phyloP scores from a whole-genome alignment of 2,888 invertebrate genomes.

The Philonicus albiceps region DNA sequence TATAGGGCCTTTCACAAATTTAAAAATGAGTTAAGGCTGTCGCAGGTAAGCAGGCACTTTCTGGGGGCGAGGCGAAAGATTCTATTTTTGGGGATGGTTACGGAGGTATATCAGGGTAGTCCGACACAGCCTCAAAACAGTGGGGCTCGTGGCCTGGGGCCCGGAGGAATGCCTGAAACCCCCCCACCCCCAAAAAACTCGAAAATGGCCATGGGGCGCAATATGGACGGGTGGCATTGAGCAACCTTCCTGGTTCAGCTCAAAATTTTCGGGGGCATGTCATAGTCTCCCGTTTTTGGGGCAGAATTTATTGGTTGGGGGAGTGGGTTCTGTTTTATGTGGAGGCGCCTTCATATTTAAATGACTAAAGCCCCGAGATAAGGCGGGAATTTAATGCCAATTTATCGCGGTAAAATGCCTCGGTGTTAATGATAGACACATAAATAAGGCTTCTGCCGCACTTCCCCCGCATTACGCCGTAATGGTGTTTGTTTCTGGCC shows the following conservation, averaged over 20 bases:
- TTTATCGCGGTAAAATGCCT: conserved; percentile 37
- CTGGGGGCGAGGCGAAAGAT: background rate
- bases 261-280: background rate
- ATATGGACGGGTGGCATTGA: background rate
- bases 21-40: background rate
- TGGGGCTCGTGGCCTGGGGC: background rate
- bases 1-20: background rate
- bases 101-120: background rate
- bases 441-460: conserved; percentile 27
- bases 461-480: background rate
- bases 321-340: conserved; percentile 9
- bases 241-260: background rate
- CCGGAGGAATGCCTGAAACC: background rate
- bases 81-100: background rate
- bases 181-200: background rate
- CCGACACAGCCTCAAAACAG: background rate
- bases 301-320: background rate
- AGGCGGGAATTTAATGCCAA: conserved; percentile 41
- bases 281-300: background rate
- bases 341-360: conserved; percentile 35
- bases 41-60: background rate
- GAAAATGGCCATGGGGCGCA: background rate
- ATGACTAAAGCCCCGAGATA: conserved; percentile 42
- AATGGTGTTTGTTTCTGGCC: conserved; percentile 19
- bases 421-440: conserved; percentile 38